A percentile compares a stretch with the other conserved stretches of the same genome.
Conservation (phyloP, 2,888 invertebrate species). For the Drosophila lacicola region DNA sequence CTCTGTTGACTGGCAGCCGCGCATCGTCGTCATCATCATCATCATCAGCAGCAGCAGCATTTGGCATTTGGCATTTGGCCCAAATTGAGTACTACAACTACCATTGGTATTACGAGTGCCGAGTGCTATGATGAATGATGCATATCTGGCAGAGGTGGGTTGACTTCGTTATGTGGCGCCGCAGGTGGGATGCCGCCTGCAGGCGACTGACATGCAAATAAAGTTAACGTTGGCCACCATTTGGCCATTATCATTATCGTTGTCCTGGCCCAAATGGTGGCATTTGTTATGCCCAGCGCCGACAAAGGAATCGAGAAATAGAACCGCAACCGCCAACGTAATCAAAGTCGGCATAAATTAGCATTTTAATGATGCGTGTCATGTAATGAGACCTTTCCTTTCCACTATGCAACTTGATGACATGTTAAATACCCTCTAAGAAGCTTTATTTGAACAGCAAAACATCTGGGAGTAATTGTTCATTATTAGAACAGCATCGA, state of each 20-base stretch:
- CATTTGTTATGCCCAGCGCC: conserved; percentile 37
- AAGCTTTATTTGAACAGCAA: too few relatives aligned
- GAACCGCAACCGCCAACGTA: neutral
- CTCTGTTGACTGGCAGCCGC: conserved; percentile 2
- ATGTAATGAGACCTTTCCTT: neutral
- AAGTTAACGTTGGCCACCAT: conserved; percentile 18
- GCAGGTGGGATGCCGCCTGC: too few relatives aligned
- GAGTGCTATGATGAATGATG: conserved; percentile 18
- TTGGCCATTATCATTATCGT: conserved; percentile 39
- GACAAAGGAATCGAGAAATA: conserved; percentile 1
- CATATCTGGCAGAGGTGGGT: conserved; percentile 2
- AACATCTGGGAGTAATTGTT: too few relatives aligned
- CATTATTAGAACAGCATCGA: neutral
- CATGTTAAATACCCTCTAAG: too few relatives aligned
- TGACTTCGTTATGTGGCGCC: neutral
- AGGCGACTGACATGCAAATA: conserved; percentile 24
- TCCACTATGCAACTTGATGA: too few relatives aligned
- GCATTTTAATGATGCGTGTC: conserved; percentile 40
- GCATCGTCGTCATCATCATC: conserved; percentile 1
- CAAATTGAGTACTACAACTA: conserved; percentile 17
- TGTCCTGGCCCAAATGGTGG: conserved; percentile 28
- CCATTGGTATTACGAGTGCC: conserved; percentile 11
- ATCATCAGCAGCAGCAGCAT: neutral
- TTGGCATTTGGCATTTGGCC: conserved; percentile 1
- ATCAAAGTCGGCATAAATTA: conserved; percentile 35